Evolutionary conservation across 2,113 vertebrate genomes (phyloP).

Genomic region (Rhea pennata): DNA sequence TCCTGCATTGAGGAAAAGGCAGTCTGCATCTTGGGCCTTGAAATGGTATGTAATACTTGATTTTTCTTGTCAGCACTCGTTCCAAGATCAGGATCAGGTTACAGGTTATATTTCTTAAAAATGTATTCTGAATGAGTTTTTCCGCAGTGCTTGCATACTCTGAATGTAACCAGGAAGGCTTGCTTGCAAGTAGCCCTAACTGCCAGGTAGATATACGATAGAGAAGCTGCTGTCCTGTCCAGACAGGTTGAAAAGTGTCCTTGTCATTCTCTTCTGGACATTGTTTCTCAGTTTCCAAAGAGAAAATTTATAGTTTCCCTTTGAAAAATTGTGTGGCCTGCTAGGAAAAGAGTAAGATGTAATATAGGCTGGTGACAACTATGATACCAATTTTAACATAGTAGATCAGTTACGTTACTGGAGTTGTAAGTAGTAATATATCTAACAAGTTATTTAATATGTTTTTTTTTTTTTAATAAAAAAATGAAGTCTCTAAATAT

Average conservation of each 20-base stretch:
- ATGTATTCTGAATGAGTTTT: not conserved
- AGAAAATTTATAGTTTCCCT: no score
- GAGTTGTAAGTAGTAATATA: no score
- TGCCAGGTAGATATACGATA: not conserved
- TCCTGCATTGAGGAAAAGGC: slow-evolving; percentile 88
- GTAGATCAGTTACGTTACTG: not conserved
- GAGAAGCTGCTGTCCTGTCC: not conserved
- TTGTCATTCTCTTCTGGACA: not conserved
- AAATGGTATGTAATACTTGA: slow-evolving; percentile 86
- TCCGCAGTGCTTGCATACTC: accelerated
- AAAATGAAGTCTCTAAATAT: not conserved
- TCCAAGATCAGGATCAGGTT: not conserved
- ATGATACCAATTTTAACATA: not conserved
- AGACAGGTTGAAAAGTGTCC: not conserved
- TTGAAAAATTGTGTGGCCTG: not conserved
- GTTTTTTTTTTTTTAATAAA: no score
- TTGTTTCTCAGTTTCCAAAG: no score
- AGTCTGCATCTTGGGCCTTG: slow-evolving; percentile 94
- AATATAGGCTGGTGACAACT: not conserved
- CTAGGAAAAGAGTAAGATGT: not conserved
- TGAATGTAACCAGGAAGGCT: not conserved
- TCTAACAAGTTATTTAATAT: no score
- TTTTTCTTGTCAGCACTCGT: not conserved
- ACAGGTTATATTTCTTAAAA: not conserved
- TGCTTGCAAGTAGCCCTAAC: not conserved